Conservation (phyloP, 2,797 vertebrate genomes). For the Cyclopterus lumpus region DNA sequence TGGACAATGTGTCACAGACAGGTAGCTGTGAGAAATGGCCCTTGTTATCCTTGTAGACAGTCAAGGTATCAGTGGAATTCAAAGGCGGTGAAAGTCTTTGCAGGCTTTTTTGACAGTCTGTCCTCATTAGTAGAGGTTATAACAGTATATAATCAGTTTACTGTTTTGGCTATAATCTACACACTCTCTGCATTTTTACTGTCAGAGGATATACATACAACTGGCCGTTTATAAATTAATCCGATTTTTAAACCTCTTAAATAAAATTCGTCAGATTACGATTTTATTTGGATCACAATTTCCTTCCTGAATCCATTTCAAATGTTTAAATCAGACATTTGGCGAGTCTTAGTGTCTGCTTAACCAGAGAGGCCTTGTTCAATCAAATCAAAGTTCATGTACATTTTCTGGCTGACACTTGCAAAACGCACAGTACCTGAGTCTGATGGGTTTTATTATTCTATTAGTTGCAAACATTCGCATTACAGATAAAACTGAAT, state of each 20-base stretch:
- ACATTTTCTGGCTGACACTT: background rate
- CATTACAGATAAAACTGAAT: background rate
- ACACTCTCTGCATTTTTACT: slow-evolving; percentile 18
- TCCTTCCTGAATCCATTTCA: background rate
- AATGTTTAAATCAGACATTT: slow-evolving; percentile 11
- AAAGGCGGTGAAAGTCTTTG: slow-evolving; percentile 60
- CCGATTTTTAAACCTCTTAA: background rate
- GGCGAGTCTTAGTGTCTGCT: background rate
- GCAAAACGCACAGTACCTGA: background rate
- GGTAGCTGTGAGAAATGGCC: slow-evolving; percentile 76
- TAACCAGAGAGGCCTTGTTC: background rate
- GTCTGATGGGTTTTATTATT: background rate
- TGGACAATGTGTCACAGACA: slow-evolving; percentile 73
- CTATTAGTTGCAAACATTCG: background rate
- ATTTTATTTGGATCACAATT: slow-evolving; percentile 4
- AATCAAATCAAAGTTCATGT: slow-evolving; percentile 17
- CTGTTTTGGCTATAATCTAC: background rate
- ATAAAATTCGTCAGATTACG: background rate
- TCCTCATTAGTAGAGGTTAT: slow-evolving; percentile 35
- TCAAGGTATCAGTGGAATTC: slow-evolving; percentile 73
- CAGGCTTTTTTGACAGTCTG: slow-evolving; percentile 54
- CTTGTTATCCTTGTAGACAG: slow-evolving; percentile 68
- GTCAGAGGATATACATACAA: background rate
- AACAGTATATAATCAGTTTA: slow-evolving; percentile 16
- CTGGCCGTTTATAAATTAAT: background rate